These are phyloP conservation scores for Rhopalosiphum maidis DNA, from an alignment of 1,140 invertebrate species.

Conservation along the genomic window DNA sequence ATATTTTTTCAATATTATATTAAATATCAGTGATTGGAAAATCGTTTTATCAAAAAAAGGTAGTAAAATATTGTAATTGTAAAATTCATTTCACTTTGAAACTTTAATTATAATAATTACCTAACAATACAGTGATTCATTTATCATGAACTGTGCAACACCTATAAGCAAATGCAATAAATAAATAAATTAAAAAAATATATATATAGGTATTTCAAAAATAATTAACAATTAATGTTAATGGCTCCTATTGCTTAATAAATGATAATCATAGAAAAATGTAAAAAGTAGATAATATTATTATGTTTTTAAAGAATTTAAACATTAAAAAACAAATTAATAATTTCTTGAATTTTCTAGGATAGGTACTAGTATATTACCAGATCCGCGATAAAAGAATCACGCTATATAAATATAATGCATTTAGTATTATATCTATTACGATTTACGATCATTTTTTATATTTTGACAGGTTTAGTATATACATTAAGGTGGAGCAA, in stretches of 20 bases:
- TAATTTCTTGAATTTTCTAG: neutral
- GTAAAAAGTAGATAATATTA: neutral
- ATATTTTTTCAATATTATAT: too few relatives aligned
- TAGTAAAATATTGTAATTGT: too few relatives aligned
- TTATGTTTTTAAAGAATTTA: neutral
- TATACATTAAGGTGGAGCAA: conserved; percentile 71
- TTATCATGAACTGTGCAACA: too few relatives aligned
- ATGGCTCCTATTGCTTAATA: too few relatives aligned
- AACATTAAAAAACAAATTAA: neutral
- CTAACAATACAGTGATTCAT: too few relatives aligned
- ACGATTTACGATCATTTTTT: neutral
- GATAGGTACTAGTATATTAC: neutral
- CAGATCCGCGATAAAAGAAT: neutral
- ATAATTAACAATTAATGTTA: neutral
- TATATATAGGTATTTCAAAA: neutral
- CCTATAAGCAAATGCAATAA: too few relatives aligned
- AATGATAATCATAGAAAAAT: too few relatives aligned
- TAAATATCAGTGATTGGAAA: too few relatives aligned
- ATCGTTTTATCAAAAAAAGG: too few relatives aligned
- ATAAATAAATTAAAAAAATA: too few relatives aligned
- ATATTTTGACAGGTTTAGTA: conserved; percentile 65
- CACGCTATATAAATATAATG: neutral
- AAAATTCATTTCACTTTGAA: too few relatives aligned
- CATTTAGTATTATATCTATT: neutral
- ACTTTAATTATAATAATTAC: too few relatives aligned